Evolutionary conservation across 2,888 invertebrate species (phyloP).

Genomic region (Dryobota labecula): DNA sequence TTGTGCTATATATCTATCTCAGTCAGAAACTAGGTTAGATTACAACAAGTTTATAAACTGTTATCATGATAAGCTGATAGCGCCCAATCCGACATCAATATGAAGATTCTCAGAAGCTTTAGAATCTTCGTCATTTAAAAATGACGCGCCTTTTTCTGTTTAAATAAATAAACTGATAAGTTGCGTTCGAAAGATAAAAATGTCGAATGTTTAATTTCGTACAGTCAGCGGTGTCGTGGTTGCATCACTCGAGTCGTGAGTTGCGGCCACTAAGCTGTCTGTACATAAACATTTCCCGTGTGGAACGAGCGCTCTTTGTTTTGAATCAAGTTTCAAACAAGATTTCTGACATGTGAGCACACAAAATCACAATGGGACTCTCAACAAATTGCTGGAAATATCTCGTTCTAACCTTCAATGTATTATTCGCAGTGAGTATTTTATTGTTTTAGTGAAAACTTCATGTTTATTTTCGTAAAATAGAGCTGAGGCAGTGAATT

Average conservation of each 20-base stretch:
- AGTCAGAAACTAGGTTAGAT: conserved; percentile 83
- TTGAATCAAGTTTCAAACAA: conserved; percentile 81
- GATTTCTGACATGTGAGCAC: conserved; percentile 86
- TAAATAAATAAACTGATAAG: conserved; percentile 71
- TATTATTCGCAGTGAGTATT: conserved; percentile 87
- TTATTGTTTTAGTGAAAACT: conserved; percentile 65
- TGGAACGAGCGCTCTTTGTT: conserved; percentile 88
- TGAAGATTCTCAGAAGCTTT: conserved; percentile 73
- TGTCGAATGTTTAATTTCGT: conserved; percentile 85
- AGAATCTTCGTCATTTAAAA: conserved; percentile 52
- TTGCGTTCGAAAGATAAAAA: conserved; percentile 73
- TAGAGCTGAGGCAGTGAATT: conserved; percentile 68
- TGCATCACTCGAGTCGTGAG: conserved; percentile 79
- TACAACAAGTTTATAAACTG: conserved; percentile 69
- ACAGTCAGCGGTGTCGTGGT: conserved; percentile 72
- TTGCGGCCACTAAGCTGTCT: conserved; percentile 65
- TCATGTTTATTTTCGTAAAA: conserved; percentile 51
- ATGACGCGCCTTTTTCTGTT: conserved; percentile 66
- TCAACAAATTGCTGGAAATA: conserved; percentile 89
- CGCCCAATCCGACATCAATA: conserved; percentile 65
- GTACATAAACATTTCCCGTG: conserved; percentile 84
- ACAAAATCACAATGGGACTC: conserved; percentile 82
- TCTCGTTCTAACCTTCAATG: conserved; percentile 87
- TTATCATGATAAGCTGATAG: conserved; percentile 86
- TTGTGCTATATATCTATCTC: conserved; percentile 62